phyloP scores from a whole-genome alignment of 2,888 invertebrate genomes.

The Scotopteryx bipunctaria region DNA sequence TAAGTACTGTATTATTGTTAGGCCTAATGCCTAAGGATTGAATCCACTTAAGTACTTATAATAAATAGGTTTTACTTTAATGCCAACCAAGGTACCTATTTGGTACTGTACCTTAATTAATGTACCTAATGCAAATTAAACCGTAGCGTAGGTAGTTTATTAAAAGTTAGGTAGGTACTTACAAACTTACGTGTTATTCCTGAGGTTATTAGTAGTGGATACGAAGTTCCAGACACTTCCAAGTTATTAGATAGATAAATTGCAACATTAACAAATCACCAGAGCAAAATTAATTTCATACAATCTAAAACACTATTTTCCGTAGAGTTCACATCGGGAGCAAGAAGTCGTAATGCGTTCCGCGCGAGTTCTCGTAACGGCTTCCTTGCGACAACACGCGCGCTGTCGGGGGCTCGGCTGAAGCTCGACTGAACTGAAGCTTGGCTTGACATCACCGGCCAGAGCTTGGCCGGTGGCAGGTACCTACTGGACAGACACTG shows the following conservation, averaged over 20 bases:
- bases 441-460: neutral
- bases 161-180: constrained; percentile 3
- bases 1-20: no score
- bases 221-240: constrained; percentile 6
- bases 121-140: no score
- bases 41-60: no score
- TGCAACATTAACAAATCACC: constrained; percentile 12
- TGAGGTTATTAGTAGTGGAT: neutral
- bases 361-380: constrained; percentile 43
- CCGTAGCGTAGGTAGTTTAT: no score
- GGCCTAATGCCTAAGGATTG: no score
- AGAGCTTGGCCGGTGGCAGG: constrained; percentile 1
- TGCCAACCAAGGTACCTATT: no score
- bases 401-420: constrained; percentile 17
- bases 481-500: no score
- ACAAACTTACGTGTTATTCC: constrained; percentile 10
- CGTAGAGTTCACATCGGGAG: constrained; percentile 43
- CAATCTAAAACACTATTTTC: constrained; percentile 24
- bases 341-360: constrained; percentile 40
- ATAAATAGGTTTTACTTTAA: no score
- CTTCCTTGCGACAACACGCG: constrained; percentile 6
- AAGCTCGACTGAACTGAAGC: constrained; percentile 28
- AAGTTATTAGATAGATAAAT: neutral
- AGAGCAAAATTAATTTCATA: neutral
- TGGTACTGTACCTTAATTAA: no score